These are phyloP conservation scores for human (Homo sapiens) DNA, from an alignment of 2,113 vertebrate species.

Conservation along the genomic window DNA sequence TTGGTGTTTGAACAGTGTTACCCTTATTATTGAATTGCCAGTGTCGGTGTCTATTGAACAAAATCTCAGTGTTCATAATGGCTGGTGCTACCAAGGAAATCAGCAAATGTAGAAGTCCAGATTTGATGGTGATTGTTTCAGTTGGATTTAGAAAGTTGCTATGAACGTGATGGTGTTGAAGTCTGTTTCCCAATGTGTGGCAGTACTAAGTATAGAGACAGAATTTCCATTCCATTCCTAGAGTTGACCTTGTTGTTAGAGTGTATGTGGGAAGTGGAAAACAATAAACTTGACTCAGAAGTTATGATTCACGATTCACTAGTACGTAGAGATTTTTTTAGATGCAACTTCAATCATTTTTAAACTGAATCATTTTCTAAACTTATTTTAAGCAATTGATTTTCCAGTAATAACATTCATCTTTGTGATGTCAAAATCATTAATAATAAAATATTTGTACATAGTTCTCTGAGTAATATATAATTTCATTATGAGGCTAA, in stretches of 20 bases:
- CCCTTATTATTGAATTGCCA: too few species aligned
- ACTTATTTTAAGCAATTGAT: conserved; percentile 49
- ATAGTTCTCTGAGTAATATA: not conserved
- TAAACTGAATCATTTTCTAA: conserved; percentile 45
- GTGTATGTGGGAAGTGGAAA: not conserved
- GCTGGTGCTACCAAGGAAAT: not conserved
- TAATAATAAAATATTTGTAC: conserved; percentile 27
- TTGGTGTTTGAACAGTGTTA: not conserved
- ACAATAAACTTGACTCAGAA: not conserved
- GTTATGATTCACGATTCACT: not conserved
- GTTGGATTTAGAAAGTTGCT: not conserved
- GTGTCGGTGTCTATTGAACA: not conserved
- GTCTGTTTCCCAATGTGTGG: not conserved
- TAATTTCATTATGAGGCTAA: not conserved
- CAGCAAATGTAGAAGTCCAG: not conserved
- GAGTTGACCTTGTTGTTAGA: not conserved
- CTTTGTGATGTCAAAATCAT: conserved; percentile 34
- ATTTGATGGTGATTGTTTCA: not conserved
- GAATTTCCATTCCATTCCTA: not conserved
- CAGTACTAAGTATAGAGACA: not conserved
- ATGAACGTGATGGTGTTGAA: not conserved
- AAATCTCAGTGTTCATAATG: not conserved
- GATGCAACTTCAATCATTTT: not conserved
- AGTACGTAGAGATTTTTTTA: not conserved
- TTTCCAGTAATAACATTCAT: conserved; percentile 39